Base-by-base conservation (phyloP, 1,140 invertebrate species). In the Xylocopa sonorina region DNA sequence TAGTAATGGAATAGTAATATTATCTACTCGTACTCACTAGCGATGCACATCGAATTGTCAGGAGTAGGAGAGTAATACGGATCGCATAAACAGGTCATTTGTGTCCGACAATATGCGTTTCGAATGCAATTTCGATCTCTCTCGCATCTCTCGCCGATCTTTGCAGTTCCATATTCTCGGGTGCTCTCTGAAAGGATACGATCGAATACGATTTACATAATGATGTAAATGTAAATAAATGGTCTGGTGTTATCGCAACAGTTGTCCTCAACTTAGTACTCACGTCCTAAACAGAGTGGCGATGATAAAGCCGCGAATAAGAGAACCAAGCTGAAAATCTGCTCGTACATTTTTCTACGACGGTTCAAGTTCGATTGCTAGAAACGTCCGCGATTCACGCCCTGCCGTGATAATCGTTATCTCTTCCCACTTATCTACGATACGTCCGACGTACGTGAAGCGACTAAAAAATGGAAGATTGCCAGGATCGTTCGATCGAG, bases 71-170 rank as follows among this genome's bases (percentile, higher is more conserved):
- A 64, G 12, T 88, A 87, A 71, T 73, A 78, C 0, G 66, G 69
- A 24, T 89, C 80, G 53, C 88, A 89, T 2, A 51, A 14, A 38
- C 88, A 89, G 1, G 24, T 78, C 2, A 48, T 67, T 46, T 88
- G 88, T 14, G 12, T 41, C 7, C 75, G 69, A 2, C 88, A 89
- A 34, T 66, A 89, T 9, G 84, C 84, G 46, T 88, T 38, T 6
- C 41, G 6, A 5, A 89, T 88, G 32, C 88, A 89, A 46, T 88
- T 62, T 18, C 62, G 10, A 16, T 89, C 88, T 29, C 84, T 83
- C 12, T 77, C 41, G 78, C 88, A 89, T 12, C 7, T 48, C 5
- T 77, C 81, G 1, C 71, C 82, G 14, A 87, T 18, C 21, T 63
- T 66, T 1, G 32, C 55, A 0, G 7, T 32, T 16, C 64, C 57